phyloP scores from a whole-genome alignment of 2,797 vertebrate genomes.

The Falco cherrug region DNA sequence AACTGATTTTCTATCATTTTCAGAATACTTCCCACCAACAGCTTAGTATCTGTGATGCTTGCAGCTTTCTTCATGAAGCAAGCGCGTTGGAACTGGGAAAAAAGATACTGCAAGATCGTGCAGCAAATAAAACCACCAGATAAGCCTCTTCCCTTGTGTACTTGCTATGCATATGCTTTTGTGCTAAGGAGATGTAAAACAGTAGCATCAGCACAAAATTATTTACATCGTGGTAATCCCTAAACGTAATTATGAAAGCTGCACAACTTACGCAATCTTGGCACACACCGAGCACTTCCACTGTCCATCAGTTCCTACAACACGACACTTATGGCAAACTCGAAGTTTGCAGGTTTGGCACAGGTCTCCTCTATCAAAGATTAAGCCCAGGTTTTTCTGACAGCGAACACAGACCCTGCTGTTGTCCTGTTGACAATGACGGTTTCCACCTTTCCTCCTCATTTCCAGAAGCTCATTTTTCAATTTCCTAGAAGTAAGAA shows the following conservation, averaged over 20 bases:
- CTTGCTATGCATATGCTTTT: background rate
- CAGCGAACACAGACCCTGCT: slow-evolving; percentile 88
- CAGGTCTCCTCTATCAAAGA: slow-evolving; percentile 88
- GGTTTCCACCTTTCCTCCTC: slow-evolving; percentile 81
- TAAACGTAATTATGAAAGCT: accelerated
- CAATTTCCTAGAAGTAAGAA: slow-evolving; percentile 81
- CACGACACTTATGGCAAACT: slow-evolving; percentile 86
- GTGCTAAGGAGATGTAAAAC: background rate
- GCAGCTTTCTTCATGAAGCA: background rate
- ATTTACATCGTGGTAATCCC: accelerated
- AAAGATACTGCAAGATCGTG: background rate
- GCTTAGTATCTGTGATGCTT: background rate
- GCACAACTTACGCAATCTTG: slow-evolving; percentile 90
- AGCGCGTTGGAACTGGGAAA: background rate
- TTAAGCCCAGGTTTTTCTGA: slow-evolving; percentile 87
- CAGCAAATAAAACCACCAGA: background rate
- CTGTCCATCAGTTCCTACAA: slow-evolving; percentile 65
- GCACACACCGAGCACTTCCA: slow-evolving; percentile 91
- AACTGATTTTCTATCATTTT: background rate
- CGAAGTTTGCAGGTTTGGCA: slow-evolving; percentile 86
- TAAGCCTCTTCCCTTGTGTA: background rate
- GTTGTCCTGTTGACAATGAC: slow-evolving; percentile 75
- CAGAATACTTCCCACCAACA: background rate
- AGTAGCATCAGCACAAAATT: background rate
- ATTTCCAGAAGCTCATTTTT: slow-evolving; percentile 96